Base-by-base conservation (phyloP, 2,888 invertebrate genomes). In the Luperina nickerlii region DNA sequence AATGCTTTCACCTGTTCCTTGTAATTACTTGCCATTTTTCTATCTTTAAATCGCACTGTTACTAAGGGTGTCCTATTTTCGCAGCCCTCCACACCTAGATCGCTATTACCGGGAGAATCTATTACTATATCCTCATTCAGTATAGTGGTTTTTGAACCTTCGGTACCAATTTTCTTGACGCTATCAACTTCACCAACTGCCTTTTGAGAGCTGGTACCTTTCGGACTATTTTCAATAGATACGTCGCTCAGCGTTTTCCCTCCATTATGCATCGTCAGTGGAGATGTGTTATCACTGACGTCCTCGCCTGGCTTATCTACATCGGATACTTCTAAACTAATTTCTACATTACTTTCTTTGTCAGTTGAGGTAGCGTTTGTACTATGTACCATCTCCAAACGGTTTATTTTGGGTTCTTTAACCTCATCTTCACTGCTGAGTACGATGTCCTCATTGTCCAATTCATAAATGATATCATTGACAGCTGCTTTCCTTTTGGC, bases 391-490 rank as follows among this genome's bases (percentile, higher is more conserved):
- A 77, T 74, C 77, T 93, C 93, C 57, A 91, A 88, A 86, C 94
- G 93, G 89, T 88, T 92, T 81, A 94, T 93, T 95, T 96, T 95
- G 74, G 95, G 89, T 88, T 93, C 94, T 89, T 92, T 96, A 90
- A 90, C 92, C 92, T 97, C 96, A 83, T 96, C 96, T 48, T 96
- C 96, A 88, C 96, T 96, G 76, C 96, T 97, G 67, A 94, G 88
- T 90, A 94, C 95, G 83, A 96, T 92, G 90, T 97, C 97, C 83
- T 96, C 97, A 89, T 96, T 96, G 87, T 97, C 96, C 87, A 97
- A 94, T 94, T 97, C 97, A 91, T 95, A 97, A 91, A 97, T 97
- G 18, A 97, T 97, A 93, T 97, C 95, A 81, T 95, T 95, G 51
- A 97, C 95, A 67, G 90, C 94, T 57, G 94, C 92, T 91, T 95